Percentiles rank a stretch among this genome's conserved stretches.
phyloP scores from a whole-genome alignment of 2,888 invertebrate species.

The Arrhopalites spinosus region DNA sequence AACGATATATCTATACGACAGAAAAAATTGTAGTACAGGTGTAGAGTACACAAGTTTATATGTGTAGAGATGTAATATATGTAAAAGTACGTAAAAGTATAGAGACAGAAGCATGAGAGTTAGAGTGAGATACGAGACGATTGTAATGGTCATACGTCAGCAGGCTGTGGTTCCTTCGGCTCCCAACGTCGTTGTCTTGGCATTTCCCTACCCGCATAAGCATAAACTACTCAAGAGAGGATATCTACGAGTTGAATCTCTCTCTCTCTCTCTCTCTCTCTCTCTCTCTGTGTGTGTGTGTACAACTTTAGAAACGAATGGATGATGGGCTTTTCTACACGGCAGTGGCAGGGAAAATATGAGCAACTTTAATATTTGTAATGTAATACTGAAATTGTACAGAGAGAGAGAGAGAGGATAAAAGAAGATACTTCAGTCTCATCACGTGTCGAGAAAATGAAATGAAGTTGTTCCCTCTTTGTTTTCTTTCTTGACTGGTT shows the following conservation, averaged over 20 bases:
- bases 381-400: conserved; percentile 3
- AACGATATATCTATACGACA: too few species aligned
- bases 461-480: conserved; percentile 22
- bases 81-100: background rate
- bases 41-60: background rate
- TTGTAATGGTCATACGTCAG: conserved; percentile 30
- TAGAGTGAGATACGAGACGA: conserved; percentile 33
- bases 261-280: conserved; percentile 5
- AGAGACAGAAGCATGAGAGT: too few species aligned
- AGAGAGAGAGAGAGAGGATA: background rate
- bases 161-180: conserved; percentile 23
- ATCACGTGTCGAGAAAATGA: conserved; percentile 20
- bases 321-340: conserved; percentile 9
- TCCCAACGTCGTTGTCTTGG: conserved; percentile 22
- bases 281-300: background rate
- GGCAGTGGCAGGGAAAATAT: conserved; percentile 18
- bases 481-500: conserved; percentile 6
- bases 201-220: conserved; percentile 32
- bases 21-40: too few species aligned
- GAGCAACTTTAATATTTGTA: conserved; percentile 18
- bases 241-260: background rate
- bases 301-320: background rate
- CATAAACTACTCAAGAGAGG: conserved; percentile 25
- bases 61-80: conserved; percentile 9
- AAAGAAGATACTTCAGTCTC: conserved; percentile 20